Percentiles rank a stretch among this genome's conserved stretches.
Evolutionary conservation across 1,140 invertebrate species (phyloP).

Genomic region (Mizuhopecten yessoensis): DNA sequence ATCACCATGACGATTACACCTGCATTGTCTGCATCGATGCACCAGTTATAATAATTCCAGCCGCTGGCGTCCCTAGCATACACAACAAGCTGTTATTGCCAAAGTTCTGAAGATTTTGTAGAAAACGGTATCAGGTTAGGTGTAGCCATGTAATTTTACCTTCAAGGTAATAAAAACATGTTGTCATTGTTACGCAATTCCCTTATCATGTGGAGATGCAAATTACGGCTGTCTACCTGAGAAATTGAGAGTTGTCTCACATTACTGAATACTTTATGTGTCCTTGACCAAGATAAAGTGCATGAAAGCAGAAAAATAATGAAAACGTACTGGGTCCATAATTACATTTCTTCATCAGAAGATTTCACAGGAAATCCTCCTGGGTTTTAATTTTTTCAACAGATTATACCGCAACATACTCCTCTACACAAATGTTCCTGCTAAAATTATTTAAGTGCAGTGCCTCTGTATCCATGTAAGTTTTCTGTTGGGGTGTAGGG

Average conservation of each 20-base stretch:
- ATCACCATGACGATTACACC: not conserved
- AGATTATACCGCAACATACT: not conserved
- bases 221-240: not conserved
- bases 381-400: not conserved
- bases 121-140: not conserved
- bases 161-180: not conserved
- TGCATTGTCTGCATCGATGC: not conserved
- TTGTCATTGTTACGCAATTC: not conserved
- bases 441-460: too few relatives aligned
- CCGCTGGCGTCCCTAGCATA: not conserved
- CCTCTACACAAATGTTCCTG: too few relatives aligned
- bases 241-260: not conserved
- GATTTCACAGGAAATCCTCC: not conserved
- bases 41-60: not conserved
- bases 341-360: not conserved
- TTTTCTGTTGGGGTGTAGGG: too few relatives aligned
- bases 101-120: not conserved
- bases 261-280: not conserved
- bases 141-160: not conserved
- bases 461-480: too few relatives aligned
- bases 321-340: not conserved
- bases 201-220: constrained; percentile 2
- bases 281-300: not conserved
- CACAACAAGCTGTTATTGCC: too few relatives aligned
- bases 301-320: not conserved